phyloP scores from a whole-genome alignment of 2,888 invertebrate genomes.

The Alentia gelatinosa region DNA sequence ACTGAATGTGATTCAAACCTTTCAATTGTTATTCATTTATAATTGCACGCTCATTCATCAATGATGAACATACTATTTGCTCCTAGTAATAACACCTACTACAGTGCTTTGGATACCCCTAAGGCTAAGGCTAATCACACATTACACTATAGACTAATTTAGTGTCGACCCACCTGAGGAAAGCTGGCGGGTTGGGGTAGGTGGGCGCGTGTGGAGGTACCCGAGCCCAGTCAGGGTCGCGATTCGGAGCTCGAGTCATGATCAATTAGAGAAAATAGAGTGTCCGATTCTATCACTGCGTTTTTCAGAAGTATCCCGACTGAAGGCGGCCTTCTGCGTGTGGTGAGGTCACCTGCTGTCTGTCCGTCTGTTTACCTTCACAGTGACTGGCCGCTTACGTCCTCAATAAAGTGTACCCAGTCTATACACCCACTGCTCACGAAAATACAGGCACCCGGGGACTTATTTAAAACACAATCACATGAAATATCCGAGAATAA shows the following conservation, averaged over 20 bases:
- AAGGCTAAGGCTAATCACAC: neutral
- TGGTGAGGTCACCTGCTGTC: neutral
- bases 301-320: too few relatives aligned
- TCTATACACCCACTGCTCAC: too few relatives aligned
- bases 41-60: too few relatives aligned
- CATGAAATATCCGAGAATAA: too few relatives aligned
- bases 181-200: slow-evolving; percentile 77
- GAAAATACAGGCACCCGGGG: too few relatives aligned
- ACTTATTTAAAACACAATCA: too few relatives aligned
- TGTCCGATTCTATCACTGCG: too few relatives aligned
- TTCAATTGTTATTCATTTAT: too few relatives aligned
- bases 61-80: too few relatives aligned
- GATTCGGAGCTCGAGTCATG: slow-evolving; percentile 63
- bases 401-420: neutral
- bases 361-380: neutral
- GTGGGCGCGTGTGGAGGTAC: slow-evolving; percentile 77
- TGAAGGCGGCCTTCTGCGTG: neutral
- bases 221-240: slow-evolving; percentile 76
- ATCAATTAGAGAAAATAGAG: too few relatives aligned
- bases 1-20: too few relatives aligned
- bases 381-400: neutral
- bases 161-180: slow-evolving; percentile 78
- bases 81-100: neutral
- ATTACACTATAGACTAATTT: too few relatives aligned
- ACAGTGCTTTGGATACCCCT: neutral